These are phyloP conservation scores for Ibycter americanus DNA, from an alignment of 2,797 vertebrate genomes.

Conservation along the genomic window DNA sequence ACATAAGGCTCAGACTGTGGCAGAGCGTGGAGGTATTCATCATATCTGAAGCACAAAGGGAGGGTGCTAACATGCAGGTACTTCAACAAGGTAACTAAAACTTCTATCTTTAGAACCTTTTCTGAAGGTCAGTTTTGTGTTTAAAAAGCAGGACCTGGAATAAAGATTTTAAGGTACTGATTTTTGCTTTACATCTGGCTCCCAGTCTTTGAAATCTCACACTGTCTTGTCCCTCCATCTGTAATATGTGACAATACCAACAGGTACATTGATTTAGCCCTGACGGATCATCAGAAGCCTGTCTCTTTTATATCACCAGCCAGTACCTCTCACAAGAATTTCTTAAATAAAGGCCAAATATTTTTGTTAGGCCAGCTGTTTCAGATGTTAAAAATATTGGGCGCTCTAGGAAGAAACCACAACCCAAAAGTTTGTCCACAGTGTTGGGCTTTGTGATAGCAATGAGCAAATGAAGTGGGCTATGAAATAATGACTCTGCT, in stretches of 20 bases:
- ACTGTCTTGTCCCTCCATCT: background rate
- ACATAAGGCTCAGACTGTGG: background rate
- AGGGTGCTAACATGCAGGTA: fast-evolving
- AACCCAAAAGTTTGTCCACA: background rate
- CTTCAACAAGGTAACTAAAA: background rate
- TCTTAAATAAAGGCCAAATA: background rate
- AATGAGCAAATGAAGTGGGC: background rate
- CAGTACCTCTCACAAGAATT: background rate
- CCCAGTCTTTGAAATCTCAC: background rate
- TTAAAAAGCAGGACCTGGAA: background rate
- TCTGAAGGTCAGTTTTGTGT: background rate
- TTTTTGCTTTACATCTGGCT: background rate
- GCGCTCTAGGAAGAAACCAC: background rate
- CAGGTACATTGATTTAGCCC: background rate
- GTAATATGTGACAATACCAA: background rate
- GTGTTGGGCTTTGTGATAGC: background rate
- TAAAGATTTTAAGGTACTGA: background rate
- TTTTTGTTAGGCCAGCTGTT: background rate
- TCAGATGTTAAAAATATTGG: background rate
- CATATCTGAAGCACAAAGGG: background rate
- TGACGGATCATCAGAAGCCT: background rate
- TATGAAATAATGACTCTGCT: background rate
- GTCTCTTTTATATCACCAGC: background rate
- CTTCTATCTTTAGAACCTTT: background rate
- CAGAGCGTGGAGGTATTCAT: background rate